Evolutionary conservation across 1,140 invertebrate species (phyloP), one percentile per base, ranked within the genome.

Genomic region (Ceratosolen fusciceps): DNA sequence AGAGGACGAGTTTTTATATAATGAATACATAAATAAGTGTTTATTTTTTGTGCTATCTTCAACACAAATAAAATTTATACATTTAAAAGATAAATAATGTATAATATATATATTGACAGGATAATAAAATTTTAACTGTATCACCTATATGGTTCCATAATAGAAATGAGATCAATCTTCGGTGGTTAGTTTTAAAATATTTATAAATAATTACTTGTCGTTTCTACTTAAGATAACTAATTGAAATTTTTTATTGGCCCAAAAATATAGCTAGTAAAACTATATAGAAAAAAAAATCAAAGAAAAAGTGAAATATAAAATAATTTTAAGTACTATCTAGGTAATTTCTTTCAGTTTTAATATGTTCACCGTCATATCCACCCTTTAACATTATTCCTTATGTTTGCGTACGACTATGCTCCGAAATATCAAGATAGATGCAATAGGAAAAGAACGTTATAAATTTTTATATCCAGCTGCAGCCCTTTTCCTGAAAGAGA

Each of bases 321-420:
- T 5, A 8, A 37, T 71, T 47, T 60, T 21, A 75, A 78, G 54
- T 37, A 58, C n/a, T 81, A 86, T 88, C 86, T 87, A 83, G 85
- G 80, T 74, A 74, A 85, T 85, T 86, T 87, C 71, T 77, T 26
- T 68, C 49, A 78, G 81, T 85, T 86, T 76, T 54, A 1, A 29
- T 43, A 19, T 47, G 21, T 49, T 52, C 31, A 24, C 47, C 49
- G 37, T 39, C n/a, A 21, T 65, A 31, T n/a, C 34, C 47, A 76
- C 62, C 62, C 74, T 76, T 76, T 76, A n/a, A 54, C n/a, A 0
- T 58, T 19, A 39, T 16, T 52, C 12, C 9, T 31, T 49, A 62
- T 67, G 26, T 12, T 8, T 52, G 1, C 37, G 14, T 52, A 49
- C 9, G 29, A 47, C 29, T 68, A 19, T 43, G 29, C 47, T 2